Conservation (phyloP, 2,797 vertebrate genomes). For the Morelia viridis region DNA sequence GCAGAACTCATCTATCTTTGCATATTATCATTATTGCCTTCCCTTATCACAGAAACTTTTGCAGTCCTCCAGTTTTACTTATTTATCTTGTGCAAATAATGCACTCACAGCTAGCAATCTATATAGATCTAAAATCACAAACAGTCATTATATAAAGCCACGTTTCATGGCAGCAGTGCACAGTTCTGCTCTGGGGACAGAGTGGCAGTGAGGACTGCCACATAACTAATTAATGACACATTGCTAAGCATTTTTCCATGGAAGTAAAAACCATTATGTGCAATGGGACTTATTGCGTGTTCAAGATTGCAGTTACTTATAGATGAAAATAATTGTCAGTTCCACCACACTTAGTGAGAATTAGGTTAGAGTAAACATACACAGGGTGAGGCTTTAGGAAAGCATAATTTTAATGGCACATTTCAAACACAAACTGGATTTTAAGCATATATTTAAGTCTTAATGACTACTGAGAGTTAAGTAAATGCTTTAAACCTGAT, state of each 20-base stretch:
- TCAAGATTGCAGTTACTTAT: background rate
- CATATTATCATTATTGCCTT: background rate
- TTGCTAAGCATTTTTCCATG: background rate
- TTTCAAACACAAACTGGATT: constrained; percentile 8
- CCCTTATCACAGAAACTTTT: background rate
- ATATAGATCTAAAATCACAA: constrained; percentile 33
- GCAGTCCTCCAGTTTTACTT: background rate
- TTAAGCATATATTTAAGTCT: constrained; percentile 13
- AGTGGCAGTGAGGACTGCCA: constrained; percentile 22
- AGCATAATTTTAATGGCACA: constrained; percentile 2
- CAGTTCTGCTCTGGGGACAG: constrained; percentile 39
- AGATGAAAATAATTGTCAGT: background rate
- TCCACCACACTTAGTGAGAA: constrained; percentile 18
- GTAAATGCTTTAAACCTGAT: background rate
- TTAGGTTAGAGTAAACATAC: background rate
- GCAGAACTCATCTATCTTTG: background rate
- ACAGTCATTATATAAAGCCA: constrained; percentile 25
- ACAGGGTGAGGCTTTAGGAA: background rate
- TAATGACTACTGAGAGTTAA: constrained; percentile 21
- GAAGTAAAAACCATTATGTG: background rate
- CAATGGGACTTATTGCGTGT: background rate
- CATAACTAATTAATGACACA: background rate
- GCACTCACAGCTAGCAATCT: constrained; percentile 2
- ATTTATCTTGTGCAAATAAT: constrained; percentile 2
- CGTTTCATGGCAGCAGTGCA: constrained; percentile 19